These are phyloP conservation scores for Maccullochella peelii DNA, from an alignment of 2,113 vertebrate genomes.

Conservation along the genomic window DNA sequence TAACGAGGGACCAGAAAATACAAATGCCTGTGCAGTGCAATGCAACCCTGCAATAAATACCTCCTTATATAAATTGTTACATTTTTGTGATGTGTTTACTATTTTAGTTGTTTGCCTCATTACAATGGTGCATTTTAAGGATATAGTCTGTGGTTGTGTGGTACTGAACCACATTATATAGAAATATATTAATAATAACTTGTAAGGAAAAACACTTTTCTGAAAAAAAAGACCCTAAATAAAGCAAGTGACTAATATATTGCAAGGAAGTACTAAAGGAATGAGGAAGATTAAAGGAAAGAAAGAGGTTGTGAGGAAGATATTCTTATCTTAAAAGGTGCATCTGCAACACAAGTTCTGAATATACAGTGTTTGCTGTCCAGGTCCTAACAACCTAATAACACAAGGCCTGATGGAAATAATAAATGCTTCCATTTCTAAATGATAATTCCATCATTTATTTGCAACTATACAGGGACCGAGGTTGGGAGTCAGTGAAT, in stretches of 20 bases:
- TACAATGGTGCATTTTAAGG: neutral
- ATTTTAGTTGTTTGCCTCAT: neutral
- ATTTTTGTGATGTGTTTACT: neutral
- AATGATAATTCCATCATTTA: constrained; percentile 76
- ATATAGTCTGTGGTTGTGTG: neutral
- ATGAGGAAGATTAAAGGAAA: neutral
- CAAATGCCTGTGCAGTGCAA: neutral
- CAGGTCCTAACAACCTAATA: constrained; percentile 12
- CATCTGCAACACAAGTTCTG: neutral
- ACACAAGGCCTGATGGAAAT: constrained; percentile 64
- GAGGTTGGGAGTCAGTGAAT: constrained; percentile 41
- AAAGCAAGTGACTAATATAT: neutral
- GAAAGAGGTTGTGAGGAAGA: neutral
- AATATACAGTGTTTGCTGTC: neutral
- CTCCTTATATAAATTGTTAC: neutral
- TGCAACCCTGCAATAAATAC: neutral
- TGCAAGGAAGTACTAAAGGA: neutral
- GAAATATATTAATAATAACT: neutral
- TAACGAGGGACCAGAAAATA: neutral
- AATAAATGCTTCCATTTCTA: constrained; percentile 71
- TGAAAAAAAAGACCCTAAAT: neutral
- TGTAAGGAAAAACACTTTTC: neutral
- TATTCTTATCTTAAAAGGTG: neutral
- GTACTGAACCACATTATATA: neutral
- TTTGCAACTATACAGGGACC: constrained; percentile 61